These are phyloP conservation scores for Pristiophorus japonicus DNA, from an alignment of 2,113 vertebrate species.

Conservation along the genomic window DNA sequence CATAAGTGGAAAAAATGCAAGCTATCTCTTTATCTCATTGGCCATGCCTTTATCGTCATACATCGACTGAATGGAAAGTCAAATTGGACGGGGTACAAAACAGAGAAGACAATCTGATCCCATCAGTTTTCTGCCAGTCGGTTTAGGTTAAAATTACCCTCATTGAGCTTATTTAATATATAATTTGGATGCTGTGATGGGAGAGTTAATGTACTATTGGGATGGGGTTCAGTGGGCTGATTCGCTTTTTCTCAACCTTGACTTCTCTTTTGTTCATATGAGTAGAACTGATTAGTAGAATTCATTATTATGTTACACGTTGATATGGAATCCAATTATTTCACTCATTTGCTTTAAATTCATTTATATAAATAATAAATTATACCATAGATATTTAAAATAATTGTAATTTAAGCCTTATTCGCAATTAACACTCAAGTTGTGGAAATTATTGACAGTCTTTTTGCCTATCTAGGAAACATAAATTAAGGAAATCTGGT, in stretches of 20 bases:
- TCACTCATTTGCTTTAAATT: background rate
- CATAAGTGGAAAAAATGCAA: background rate
- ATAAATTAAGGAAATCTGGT: background rate
- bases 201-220: background rate
- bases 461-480: background rate
- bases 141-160: background rate
- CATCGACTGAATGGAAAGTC: background rate
- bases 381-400: background rate
- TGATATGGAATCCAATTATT: background rate
- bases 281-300: background rate
- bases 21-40: background rate
- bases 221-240: background rate
- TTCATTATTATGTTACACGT: background rate
- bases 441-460: background rate
- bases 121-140: background rate
- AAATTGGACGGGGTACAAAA: background rate
- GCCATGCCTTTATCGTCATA: background rate
- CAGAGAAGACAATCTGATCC: background rate
- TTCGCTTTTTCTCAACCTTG: background rate
- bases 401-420: background rate
- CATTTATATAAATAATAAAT: background rate
- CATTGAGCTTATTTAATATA: background rate
- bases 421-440: background rate
- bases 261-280: background rate
- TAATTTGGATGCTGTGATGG: background rate